Evolutionary conservation across 2,113 vertebrate genomes (phyloP), one percentile per base, ranked within the genome.

Genomic region (Tylochromis polylepis): DNA sequence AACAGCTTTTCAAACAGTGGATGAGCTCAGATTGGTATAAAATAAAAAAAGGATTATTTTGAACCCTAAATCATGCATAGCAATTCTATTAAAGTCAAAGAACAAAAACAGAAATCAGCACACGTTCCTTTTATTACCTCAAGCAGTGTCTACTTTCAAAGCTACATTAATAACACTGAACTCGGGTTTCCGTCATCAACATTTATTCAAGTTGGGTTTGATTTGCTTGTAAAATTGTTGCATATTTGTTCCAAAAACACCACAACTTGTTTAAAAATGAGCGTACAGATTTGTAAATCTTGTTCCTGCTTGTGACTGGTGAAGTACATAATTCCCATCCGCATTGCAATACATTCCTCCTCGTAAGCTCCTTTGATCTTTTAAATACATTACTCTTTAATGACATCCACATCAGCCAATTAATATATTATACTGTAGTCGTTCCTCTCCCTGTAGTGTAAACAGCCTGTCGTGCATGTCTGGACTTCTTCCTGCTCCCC

Each of bases 391-490:
- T 60, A 70, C n/a, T 79, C 12, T 78, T 70, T 81, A 22, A 34
- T 67, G 53, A 60, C 36, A 80, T 31, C 58, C 56, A 81, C 3
- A 55, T 78, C 9, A 79, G 79, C 62, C 22, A 59, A 46, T 82
- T 83, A 77, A 81, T 81, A 60, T 56, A 78, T 77, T 15, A 9
- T 55, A 36, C 41, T 86, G 79, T 51, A 59, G 38, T 7, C 77
- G 18, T 60, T 87, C 31, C 57, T 90, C 82, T 90, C 46, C 31
- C 55, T 77, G 70, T 57, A 85, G 86, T 88, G 86, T 89, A 83
- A 92, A 88, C 82, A 82, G 72, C 24, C 49, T 38, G 57, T 84
- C 58, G 36, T 72, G 70, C 62, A 81, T 88, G 91, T 92, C 90
- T 91, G 91, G 87, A 85, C 79, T 67, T 29, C 58, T 88, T 88